Evolutionary conservation across 2,888 invertebrate genomes (phyloP).

Genomic region (Clunio marinus): DNA sequence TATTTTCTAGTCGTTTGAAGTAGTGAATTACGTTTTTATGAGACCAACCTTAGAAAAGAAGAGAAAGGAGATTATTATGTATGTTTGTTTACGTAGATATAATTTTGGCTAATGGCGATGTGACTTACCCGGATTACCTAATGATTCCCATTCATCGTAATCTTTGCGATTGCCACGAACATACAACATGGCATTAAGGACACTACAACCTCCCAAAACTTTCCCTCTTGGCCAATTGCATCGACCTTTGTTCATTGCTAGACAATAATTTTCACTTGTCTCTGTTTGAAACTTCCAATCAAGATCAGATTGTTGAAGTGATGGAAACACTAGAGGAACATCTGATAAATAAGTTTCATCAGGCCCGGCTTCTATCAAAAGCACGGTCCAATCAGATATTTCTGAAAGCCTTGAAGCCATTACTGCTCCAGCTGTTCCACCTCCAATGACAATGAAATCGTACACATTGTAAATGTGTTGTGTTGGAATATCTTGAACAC

Average conservation of each 20-base stretch:
- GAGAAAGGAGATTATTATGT: too few relatives aligned
- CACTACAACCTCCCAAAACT: constrained; percentile 75
- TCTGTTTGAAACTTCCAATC: constrained; percentile 83
- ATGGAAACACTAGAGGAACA: constrained; percentile 66
- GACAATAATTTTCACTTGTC: constrained; percentile 63
- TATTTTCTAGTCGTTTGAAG: constrained; percentile 76
- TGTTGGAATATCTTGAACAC: constrained; percentile 57
- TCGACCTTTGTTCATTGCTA: constrained; percentile 60
- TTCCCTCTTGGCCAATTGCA: constrained; percentile 78
- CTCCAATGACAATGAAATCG: constrained; percentile 77
- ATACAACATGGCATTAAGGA: constrained; percentile 86
- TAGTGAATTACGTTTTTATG: constrained; percentile 70
- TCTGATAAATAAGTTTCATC: constrained; percentile 70
- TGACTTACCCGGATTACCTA: constrained; percentile 56
- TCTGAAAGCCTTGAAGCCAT: constrained; percentile 74
- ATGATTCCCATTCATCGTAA: constrained; percentile 76
- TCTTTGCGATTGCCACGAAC: constrained; percentile 77
- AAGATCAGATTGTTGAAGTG: constrained; percentile 65
- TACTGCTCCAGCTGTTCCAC: constrained; percentile 76
- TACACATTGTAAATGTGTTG: constrained; percentile 59
- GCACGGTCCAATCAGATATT: constrained; percentile 64
- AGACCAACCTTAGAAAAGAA: constrained; percentile 66
- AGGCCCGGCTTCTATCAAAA: constrained; percentile 75
- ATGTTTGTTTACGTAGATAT: too few relatives aligned
- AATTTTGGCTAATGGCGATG: background rate